Conservation (phyloP, 2,797 vertebrate species). For the Lacerta viridis region DNA sequence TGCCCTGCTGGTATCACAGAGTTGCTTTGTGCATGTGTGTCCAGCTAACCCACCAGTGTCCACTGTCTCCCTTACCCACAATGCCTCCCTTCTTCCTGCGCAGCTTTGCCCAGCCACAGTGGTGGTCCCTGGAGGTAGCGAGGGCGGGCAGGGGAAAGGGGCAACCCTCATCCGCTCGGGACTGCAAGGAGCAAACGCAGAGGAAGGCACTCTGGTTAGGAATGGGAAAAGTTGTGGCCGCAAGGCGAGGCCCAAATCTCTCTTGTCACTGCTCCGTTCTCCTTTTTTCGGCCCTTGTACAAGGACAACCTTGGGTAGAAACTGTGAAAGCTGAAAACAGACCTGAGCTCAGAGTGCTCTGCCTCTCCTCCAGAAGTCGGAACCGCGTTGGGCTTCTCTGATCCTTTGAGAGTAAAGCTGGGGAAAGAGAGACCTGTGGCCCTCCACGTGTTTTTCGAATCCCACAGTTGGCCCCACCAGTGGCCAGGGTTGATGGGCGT, state of each 20-base stretch:
- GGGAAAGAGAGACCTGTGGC: background rate
- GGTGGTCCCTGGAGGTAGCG: background rate
- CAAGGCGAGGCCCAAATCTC: background rate
- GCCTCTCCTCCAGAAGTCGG: background rate
- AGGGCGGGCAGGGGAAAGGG: accelerated
- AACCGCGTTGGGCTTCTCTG: background rate
- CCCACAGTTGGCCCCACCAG: no score
- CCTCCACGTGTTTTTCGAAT: no score
- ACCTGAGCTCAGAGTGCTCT: background rate
- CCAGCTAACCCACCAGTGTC: no score
- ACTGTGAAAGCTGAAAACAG: background rate
- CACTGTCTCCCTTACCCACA: no score
- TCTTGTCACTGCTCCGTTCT: background rate
- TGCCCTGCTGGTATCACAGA: background rate
- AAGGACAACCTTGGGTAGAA: background rate
- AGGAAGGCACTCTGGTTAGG: background rate
- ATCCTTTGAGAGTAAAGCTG: no score
- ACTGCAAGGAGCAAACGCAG: accelerated
- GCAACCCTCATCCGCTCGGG: accelerated
- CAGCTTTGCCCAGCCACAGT: background rate
- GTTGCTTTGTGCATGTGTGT: background rate
- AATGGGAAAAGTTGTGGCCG: background rate
- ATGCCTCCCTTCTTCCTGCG: background rate
- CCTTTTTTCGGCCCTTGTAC: background rate
- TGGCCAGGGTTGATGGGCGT: no score